phyloP scores from a whole-genome alignment of 1,140 invertebrate genomes.

The Lithobius niger region DNA sequence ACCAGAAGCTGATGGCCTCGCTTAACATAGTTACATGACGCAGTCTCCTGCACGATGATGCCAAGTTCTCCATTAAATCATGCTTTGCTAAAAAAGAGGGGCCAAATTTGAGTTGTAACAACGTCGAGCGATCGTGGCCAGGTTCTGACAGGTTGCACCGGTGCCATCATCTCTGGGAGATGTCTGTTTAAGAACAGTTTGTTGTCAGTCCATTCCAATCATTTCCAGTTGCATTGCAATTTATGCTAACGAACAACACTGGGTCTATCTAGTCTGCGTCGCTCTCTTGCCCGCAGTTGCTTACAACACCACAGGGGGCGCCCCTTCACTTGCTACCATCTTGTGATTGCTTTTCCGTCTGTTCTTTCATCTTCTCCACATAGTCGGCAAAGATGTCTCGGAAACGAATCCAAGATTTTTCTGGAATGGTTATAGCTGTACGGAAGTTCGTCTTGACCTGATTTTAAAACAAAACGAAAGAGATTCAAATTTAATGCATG shows the following conservation, averaged over 20 bases:
- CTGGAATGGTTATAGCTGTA: conserved; percentile 93
- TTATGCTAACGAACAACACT: conserved; percentile 7
- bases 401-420: conserved; percentile 93
- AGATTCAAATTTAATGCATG: too few relatives aligned
- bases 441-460: conserved; percentile 95
- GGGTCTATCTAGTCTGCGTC: conserved; percentile 8
- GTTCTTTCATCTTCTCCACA: conserved; percentile 77
- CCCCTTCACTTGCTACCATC: conserved; percentile 19
- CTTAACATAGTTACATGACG: background rate
- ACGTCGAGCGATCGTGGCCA: background rate
- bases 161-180: conserved; percentile 6
- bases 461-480: conserved; percentile 21
- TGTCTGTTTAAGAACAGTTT: conserved; percentile 1
- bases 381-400: conserved; percentile 91
- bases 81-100: background rate
- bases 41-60: background rate
- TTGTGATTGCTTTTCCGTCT: conserved; percentile 18
- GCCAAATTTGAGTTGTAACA: background rate
- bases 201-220: conserved; percentile 4
- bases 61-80: background rate
- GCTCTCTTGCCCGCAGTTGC: conserved; percentile 2
- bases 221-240: conserved; percentile 6
- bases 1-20: conserved; percentile 2
- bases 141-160: background rate
- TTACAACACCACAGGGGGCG: background rate